Conservation (phyloP, 2,113 vertebrate species). For the Nesogale talazaci region DNA sequence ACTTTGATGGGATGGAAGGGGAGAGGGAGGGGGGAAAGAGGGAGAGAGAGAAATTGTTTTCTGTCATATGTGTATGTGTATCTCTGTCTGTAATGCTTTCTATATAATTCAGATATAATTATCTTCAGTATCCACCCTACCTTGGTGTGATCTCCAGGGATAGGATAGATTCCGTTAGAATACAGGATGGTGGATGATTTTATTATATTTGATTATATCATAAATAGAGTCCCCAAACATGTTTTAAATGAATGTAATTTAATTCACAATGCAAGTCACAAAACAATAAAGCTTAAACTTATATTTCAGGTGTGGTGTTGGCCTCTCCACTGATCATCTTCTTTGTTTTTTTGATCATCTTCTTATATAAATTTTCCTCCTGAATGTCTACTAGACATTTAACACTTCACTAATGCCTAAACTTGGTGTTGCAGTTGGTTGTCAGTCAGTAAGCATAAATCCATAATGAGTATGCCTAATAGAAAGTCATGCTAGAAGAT, state of each 20-base stretch:
- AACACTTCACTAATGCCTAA: background rate
- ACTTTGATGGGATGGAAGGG: too few relatives aligned
- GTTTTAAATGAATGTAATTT: background rate
- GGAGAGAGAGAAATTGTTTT: background rate
- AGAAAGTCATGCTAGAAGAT: background rate
- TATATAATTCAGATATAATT: background rate
- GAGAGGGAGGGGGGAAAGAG: too few relatives aligned
- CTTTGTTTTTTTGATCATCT: background rate
- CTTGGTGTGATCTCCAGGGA: background rate
- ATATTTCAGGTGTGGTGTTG: background rate
- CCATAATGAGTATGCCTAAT: background rate
- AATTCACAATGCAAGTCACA: background rate
- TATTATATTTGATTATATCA: background rate
- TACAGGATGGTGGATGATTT: background rate
- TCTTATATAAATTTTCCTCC: background rate
- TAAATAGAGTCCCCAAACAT: background rate
- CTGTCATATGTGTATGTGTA: background rate
- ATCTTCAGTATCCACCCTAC: background rate
- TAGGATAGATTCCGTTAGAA: background rate
- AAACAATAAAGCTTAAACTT: background rate
- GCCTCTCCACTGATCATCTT: background rate
- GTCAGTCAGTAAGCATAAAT: background rate
- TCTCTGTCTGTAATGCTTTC: background rate
- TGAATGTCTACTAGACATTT: background rate
- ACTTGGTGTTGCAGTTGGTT: background rate